These are phyloP conservation scores for Pimpla rufipes DNA, from an alignment of 2,888 invertebrate genomes.

Conservation along the genomic window DNA sequence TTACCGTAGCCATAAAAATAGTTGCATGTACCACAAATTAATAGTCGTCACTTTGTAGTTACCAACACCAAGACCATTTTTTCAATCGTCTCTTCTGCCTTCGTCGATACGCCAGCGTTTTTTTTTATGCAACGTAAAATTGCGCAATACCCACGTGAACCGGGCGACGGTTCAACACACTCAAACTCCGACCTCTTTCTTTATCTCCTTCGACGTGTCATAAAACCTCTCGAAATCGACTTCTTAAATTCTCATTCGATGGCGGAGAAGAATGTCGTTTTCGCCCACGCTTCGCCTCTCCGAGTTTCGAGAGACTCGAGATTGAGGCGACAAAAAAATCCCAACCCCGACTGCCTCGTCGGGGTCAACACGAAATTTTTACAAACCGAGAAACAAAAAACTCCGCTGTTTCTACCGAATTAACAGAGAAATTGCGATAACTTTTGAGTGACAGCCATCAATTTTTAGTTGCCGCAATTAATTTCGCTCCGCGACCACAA, in stretches of 20 bases:
- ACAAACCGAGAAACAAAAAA: too few relatives aligned
- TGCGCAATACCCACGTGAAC: neutral
- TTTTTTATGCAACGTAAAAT: neutral
- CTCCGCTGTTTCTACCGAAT: too few relatives aligned
- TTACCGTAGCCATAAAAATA: too few relatives aligned
- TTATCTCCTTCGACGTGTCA: slow-evolving; percentile 15
- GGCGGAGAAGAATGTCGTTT: slow-evolving; percentile 52
- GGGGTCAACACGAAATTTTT: too few relatives aligned
- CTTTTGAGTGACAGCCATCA: too few relatives aligned
- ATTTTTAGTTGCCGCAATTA: too few relatives aligned
- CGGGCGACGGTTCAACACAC: neutral
- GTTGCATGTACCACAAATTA: too few relatives aligned
- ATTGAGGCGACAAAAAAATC: slow-evolving; percentile 10
- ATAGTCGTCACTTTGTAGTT: too few relatives aligned
- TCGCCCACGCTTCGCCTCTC: slow-evolving; percentile 61
- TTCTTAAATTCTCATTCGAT: slow-evolving; percentile 17
- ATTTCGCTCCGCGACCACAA: neutral
- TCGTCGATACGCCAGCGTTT: neutral
- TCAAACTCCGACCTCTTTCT: slow-evolving; percentile 8
- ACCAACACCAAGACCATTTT: too few relatives aligned
- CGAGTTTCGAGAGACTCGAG: slow-evolving; percentile 37
- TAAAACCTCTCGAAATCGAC: slow-evolving; percentile 14
- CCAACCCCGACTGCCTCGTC: slow-evolving; percentile 5
- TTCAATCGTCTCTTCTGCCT: neutral
- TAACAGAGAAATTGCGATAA: too few relatives aligned